Conservation (phyloP, 2,113 vertebrate genomes). For the Lycocorax pyrrhopterus region DNA sequence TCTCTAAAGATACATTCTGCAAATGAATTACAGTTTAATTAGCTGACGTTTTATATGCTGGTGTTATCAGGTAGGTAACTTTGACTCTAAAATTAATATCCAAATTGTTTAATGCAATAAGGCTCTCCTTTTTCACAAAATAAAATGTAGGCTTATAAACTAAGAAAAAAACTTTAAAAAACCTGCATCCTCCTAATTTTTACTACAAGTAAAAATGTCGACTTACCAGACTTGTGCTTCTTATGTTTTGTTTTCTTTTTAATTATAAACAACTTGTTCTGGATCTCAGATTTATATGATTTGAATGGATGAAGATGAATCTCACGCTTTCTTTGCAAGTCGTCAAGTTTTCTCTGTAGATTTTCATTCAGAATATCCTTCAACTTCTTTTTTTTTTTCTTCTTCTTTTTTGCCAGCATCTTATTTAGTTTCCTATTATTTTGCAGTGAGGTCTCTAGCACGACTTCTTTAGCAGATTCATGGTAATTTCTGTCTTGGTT, state of each 20-base stretch:
- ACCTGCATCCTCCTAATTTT: not conserved
- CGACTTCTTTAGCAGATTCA: slow-evolving; percentile 56
- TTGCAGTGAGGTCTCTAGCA: slow-evolving; percentile 48
- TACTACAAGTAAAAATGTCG: not conserved
- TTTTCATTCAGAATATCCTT: slow-evolving; percentile 77
- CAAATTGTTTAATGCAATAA: not conserved
- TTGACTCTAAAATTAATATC: not conserved
- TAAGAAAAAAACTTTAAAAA: not conserved
- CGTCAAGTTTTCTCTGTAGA: slow-evolving; percentile 73
- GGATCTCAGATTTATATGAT: slow-evolving; percentile 76
- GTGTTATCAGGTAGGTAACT: not conserved
- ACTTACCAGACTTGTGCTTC: slow-evolving; percentile 87
- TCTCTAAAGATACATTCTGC: not conserved
- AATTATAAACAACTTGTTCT: slow-evolving; percentile 74
- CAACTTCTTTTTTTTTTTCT: slow-evolving; percentile 87
- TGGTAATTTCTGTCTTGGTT: slow-evolving; percentile 62
- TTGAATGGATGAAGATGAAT: slow-evolving; percentile 74
- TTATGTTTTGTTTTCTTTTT: slow-evolving; percentile 89
- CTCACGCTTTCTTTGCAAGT: slow-evolving; percentile 73
- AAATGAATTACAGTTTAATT: not conserved
- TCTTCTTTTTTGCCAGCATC: slow-evolving; percentile 83
- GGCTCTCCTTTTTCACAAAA: not conserved
- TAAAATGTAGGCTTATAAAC: not conserved
- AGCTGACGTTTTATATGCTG: not conserved
- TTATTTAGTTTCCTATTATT: slow-evolving; percentile 68